Evolutionary conservation across 2,113 vertebrate genomes (phyloP).

Genomic region (Bujurquina vittata): DNA sequence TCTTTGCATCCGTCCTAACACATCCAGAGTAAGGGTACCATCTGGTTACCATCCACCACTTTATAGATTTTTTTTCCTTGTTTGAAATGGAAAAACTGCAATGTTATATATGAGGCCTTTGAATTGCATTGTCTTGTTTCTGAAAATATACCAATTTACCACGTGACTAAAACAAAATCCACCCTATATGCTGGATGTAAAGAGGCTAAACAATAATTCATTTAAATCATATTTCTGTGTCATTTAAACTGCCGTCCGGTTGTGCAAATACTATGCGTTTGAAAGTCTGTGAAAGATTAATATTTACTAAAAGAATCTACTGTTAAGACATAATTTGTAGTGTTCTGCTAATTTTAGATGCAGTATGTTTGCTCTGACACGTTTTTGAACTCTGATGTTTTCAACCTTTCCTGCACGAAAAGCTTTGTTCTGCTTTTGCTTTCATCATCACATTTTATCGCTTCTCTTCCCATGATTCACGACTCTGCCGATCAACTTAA

Average conservation of each 20-base stretch:
- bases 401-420: background rate
- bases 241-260: background rate
- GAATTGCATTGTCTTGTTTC: no score
- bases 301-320: background rate
- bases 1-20: background rate
- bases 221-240: background rate
- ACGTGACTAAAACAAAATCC: no score
- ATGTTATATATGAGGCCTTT: no score
- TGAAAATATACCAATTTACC: no score
- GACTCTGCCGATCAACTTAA: conserved; percentile 2
- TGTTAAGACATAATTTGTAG: background rate
- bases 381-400: background rate
- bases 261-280: background rate
- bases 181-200: no score
- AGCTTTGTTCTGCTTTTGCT: conserved; percentile 30
- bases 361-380: background rate
- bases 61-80: background rate
- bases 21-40: background rate
- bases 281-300: background rate
- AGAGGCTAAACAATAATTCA: background rate
- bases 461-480: background rate
- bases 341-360: conserved; percentile 43
- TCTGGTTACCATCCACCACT: background rate
- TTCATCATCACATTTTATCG: conserved; percentile 12
- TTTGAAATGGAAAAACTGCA: no score